Conservation (phyloP, 2,888 invertebrate genomes). For the Lasius fuliginosus region DNA sequence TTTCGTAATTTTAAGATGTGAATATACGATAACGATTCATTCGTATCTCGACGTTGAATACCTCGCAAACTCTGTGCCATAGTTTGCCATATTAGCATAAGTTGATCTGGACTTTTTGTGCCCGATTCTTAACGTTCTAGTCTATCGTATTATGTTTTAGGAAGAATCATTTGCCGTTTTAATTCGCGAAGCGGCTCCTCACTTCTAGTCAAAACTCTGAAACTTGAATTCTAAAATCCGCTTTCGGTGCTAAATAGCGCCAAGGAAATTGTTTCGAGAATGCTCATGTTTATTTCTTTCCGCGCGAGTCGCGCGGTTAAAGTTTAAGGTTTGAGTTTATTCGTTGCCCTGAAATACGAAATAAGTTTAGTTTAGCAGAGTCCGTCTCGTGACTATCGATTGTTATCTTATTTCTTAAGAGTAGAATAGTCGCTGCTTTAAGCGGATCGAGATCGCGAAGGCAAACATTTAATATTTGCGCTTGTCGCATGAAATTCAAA, state of each 20-base stretch:
- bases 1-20: slow-evolving; percentile 12
- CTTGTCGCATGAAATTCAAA: not conserved
- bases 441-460: not conserved
- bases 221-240: slow-evolving; percentile 23
- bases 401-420: slow-evolving; percentile 39
- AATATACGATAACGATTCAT: slow-evolving; percentile 20
- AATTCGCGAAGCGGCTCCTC: slow-evolving; percentile 10
- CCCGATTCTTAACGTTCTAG: slow-evolving; percentile 58
- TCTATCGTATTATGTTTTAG: slow-evolving; percentile 29
- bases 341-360: not conserved
- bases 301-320: not conserved
- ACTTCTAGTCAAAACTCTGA: slow-evolving; percentile 74
- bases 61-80: slow-evolving; percentile 79
- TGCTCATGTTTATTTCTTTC: slow-evolving; percentile 15
- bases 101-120: slow-evolving; percentile 37
- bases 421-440: slow-evolving; percentile 37
- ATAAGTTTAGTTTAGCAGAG: slow-evolving; percentile 13
- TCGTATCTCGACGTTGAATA: slow-evolving; percentile 32
- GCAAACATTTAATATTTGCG: not conserved
- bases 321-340: not conserved
- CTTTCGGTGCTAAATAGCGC: not conserved
- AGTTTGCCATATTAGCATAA: slow-evolving; percentile 80
- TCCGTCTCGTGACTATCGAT: not conserved
- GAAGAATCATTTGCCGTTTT: not conserved
- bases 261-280: not conserved